A percentile compares a stretch with the other conserved stretches of the same genome.
phyloP scores from a whole-genome alignment of 2,113 vertebrate species.

The Bothrops jararaca region DNA sequence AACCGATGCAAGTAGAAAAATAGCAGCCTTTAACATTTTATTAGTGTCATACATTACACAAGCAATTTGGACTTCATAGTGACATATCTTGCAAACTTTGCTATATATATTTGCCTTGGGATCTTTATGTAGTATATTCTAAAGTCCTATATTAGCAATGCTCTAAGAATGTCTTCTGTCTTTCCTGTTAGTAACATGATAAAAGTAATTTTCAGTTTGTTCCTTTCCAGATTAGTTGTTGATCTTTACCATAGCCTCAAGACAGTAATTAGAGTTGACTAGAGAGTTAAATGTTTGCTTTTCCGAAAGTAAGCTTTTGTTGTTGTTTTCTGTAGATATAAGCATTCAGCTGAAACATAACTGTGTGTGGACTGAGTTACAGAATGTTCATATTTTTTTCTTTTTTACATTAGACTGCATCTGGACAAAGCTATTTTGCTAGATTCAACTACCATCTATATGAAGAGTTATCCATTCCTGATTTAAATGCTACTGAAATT shows the following conservation, averaged over 20 bases:
- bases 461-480: neutral
- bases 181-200: neutral
- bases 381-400: neutral
- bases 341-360: neutral
- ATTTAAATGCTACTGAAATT: neutral
- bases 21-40: neutral
- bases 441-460: neutral
- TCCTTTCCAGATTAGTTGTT: neutral
- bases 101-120: neutral
- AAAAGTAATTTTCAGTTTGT: conserved; percentile 13
- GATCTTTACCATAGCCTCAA: neutral
- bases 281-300: conserved; percentile 6
- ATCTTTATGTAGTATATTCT: neutral
- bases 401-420: neutral
- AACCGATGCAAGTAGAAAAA: neutral
- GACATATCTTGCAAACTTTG: neutral
- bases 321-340: neutral
- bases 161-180: neutral
- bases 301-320: neutral
- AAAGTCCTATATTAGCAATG: neutral
- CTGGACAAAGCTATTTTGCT: neutral
- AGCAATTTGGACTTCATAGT: neutral
- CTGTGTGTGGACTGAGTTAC: neutral
- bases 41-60: neutral
- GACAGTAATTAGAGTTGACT: neutral